Base-by-base conservation (phyloP, 2,888 invertebrate species). In the Eupithecia centaureata region DNA sequence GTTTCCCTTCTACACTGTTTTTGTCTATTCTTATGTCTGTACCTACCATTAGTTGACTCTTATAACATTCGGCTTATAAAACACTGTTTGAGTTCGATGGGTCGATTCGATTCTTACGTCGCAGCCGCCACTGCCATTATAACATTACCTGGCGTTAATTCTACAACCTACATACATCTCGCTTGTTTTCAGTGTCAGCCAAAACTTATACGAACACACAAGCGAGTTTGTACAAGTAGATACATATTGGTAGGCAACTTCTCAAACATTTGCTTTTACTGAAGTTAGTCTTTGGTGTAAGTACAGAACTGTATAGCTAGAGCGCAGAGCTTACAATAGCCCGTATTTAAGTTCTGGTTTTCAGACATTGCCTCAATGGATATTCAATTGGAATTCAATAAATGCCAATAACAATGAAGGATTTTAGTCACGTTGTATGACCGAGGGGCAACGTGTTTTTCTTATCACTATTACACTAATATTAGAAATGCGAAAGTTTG, bases 251-350 rank as follows among this genome's bases (percentile, higher is more conserved):
- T 54, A 54, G 54, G 28, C 60, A 54, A 54, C 18, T 33, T n/a
- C 38, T 56, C 30, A 56, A 56, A 56, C 4, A 56, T 56, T 56
- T 56, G 28, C 54, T 30, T 56, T 42, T 28, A 27, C 54, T 28
- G 15, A 15, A 27, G 54, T 56, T n/a, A 56, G 54, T 54, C 54
- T 56, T 28, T 28, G 30, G 30, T 28, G 28, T 56, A 27, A 7
- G 27, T n/a, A 27, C 8, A 42, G 47, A 22, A 47, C 22, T 18
- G 3, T 47, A 18, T 47, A 47, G 22, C 47, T 47, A 47, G 22
- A 22, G 47, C 47, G n/a, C 38, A 38, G 33, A 38, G 10, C n/a
- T 28, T 30, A 56, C 18, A 56, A 56, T 56, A 30, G 54, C 13
- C 52, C 25, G 30, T n/a, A 30, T 28, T 15, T n/a, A 28, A 28